Conservation (phyloP, 2,888 invertebrate species). For the Oligia latruncula region DNA sequence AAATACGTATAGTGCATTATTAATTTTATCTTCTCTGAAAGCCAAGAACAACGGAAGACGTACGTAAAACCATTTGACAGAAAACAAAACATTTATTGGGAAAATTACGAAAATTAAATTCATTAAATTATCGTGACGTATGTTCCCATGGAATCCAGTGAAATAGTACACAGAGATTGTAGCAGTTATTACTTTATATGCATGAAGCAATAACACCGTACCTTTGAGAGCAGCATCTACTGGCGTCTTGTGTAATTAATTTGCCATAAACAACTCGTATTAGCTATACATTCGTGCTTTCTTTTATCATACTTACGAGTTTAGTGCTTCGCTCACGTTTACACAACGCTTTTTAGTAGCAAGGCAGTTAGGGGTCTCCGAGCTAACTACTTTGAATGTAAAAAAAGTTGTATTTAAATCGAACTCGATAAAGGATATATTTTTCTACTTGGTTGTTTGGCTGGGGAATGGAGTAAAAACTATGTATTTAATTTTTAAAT, state of each 20-base stretch:
- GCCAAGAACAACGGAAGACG: neutral
- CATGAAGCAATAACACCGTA: slow-evolving; percentile 82
- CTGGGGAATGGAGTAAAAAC: neutral
- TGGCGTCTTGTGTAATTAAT: slow-evolving; percentile 80
- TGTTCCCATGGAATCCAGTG: slow-evolving; percentile 67
- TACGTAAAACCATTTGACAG: neutral
- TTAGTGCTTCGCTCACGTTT: slow-evolving; percentile 45
- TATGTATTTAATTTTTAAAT: slow-evolving; percentile 14
- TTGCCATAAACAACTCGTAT: slow-evolving; percentile 78
- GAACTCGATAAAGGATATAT: neutral
- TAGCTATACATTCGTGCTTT: slow-evolving; percentile 66
- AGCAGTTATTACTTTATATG: slow-evolving; percentile 84
- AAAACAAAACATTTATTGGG: neutral
- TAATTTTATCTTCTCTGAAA: neutral
- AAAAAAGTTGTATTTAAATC: neutral
- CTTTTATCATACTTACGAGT: slow-evolving; percentile 58
- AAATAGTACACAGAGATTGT: slow-evolving; percentile 74
- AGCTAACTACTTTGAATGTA: neutral
- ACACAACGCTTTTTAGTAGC: slow-evolving; percentile 43
- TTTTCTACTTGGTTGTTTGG: neutral
- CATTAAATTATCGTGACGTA: slow-evolving; percentile 50
- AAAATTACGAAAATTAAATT: neutral
- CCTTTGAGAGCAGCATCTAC: slow-evolving; percentile 70
- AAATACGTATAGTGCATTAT: neutral
- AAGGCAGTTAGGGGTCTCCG: slow-evolving; percentile 8